Evolutionary conservation across 2,797 vertebrate species (phyloP), one percentile per base, ranked within the genome.

Genomic region (Sciaenops ocellatus): DNA sequence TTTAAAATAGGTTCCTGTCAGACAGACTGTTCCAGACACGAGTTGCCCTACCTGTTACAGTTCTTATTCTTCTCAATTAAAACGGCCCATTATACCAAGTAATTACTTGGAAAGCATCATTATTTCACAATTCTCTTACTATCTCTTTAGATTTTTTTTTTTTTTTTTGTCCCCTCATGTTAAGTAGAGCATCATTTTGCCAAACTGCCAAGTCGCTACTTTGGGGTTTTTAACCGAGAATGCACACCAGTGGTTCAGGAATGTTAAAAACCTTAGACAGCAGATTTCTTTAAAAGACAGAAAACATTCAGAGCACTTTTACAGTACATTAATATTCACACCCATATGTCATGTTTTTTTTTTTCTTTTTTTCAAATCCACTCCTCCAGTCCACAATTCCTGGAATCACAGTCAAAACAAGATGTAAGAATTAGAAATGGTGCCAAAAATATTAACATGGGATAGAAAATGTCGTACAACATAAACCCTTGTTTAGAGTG

Each of bases 241-340:
- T 38, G 68, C 71, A 77, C 28, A 77, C 28, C 62, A 62, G 64
- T 76, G 52, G 70, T 69, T 78, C 69, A 73, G 65, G 42, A 54
- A 48, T 59, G 80, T 86, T 66, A 82, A 62, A 80, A 74, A 70
- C 38, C 72, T 74, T 63, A 79, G 71, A 79, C 74, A 80, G 69
- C 79, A 80, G 30, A 77, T 46, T 67, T 64, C 38, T 65, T 46
- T n/a, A 51, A 77, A 68, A 74, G 55, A 82, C 78, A 74, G 38
- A 59, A 77, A 83, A 67, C 9, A 85, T 69, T 70, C 84, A 67
- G 48, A 59, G 57, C 62, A 67, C 73, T 78, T 75, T 78, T 74
- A 73, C 69, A 75, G 54, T 41, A n/a, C 79, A 73, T 82, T 84
- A 72, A 85, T 78, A 85, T 85, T 87, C 81, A 80, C 69, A 59